Evolutionary conservation across 2,113 vertebrate species (phyloP), one percentile per base, ranked within the genome.

Genomic region (Salvelinus fontinalis): DNA sequence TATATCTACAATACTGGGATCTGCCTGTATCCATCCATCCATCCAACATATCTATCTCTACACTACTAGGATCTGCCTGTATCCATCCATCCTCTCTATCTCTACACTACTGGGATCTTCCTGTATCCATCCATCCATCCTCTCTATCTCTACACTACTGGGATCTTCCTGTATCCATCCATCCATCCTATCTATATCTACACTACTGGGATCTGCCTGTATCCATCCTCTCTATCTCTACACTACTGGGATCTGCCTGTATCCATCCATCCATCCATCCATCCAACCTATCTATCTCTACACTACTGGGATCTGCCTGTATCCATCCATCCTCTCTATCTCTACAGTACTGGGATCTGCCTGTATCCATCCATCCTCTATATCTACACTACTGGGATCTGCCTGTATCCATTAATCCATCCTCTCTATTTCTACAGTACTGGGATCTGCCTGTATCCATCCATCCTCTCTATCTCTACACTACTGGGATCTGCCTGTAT

Each of bases 141-240:
- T 73, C 16, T 54, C 12, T 22, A 70, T 27, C 16, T 8, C 29
- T 27, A 31, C 31, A 5, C 29, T 20, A n/a, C 6, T 39, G 4
- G 2, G 26, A 12, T 34, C 29, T 29, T 3, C 18, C 66, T 20
- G 26, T 4, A 20, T 14, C 59, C 20, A 24, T 24, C 24, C 24
- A 62, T 22, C n/a, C 27, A n/a, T n/a, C n/a, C n/a, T 29, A 3
- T 4, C 29, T 29, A 29, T 29, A 0, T 29, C 29, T 29, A 29
- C 29, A 29, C 3, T 29, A 29, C 29, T 29, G 29, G 29, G 29
- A 29, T 29, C 29, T 29, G 4, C 29, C 29, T 29, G 29, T 13
- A 70, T 75, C 77, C 73, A 31, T 86, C 85, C 84, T 6, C 31
- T 34, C 31, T 34, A 34, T 6, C 5, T 34, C 31, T 34, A 34